phyloP scores from a whole-genome alignment of 2,888 invertebrate species.

The Caenorhabditis sp. region DNA sequence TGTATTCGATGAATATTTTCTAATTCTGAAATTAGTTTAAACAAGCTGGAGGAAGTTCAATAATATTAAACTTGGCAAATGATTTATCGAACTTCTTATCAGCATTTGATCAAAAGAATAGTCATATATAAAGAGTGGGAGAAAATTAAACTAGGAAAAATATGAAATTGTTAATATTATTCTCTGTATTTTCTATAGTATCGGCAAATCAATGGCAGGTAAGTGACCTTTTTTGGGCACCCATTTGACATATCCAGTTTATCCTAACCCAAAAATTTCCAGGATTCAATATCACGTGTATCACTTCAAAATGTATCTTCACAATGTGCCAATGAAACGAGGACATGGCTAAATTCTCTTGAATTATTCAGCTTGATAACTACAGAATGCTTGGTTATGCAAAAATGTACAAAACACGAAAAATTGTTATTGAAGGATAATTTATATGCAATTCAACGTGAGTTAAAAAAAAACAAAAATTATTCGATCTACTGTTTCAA shows the following conservation, averaged over 20 bases:
- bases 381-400: neutral
- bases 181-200: neutral
- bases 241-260: too few species aligned
- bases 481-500: too few species aligned
- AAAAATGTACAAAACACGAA: neutral
- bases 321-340: neutral
- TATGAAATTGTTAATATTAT: too few species aligned
- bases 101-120: too few species aligned
- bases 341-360: neutral
- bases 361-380: neutral
- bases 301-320: neutral
- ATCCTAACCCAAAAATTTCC: neutral
- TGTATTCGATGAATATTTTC: too few species aligned
- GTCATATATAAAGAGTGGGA: neutral
- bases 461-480: too few species aligned
- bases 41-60: too few species aligned
- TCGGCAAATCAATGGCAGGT: neutral
- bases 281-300: neutral
- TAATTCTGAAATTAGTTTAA: too few species aligned
- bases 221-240: too few species aligned
- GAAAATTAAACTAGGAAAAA: neutral
- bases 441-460: constrained; percentile 7
- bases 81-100: too few species aligned
- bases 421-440: neutral
- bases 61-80: too few species aligned